Evolutionary conservation across 2,113 vertebrate species (phyloP), one percentile per base, ranked within the genome.

Genomic region (Oreocharis arfaki): DNA sequence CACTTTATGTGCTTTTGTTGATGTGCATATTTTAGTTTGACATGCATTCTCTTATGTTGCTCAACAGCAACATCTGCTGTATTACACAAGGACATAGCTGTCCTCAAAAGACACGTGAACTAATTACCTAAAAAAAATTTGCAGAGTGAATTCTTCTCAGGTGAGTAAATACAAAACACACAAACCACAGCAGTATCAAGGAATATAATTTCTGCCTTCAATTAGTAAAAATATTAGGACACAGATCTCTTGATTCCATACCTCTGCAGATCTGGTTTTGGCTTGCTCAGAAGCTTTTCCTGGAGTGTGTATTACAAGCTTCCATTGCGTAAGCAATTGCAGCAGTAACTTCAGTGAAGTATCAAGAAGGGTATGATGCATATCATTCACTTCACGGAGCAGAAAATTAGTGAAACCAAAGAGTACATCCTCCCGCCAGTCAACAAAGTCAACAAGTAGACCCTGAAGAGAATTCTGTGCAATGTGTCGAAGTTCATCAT

Each of bases 381-480:
- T 99, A 96, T 99, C 99, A 87, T 98, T 99, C 42, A 99, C 99
- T 97, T 99, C 99, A 8, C 99, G 98, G 53, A 99, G 97, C 91
- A 99, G 97, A 96, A 99, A 99, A 98, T 99, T 99, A 37, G 99
- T 99, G 91, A 99, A 99, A 88, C 99, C 99, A 76, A 99, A 99
- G 20, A 99, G 98, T 7, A 99, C 99, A 16, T 99, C 99, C 96
- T 99, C 99, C 80, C 99, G 98, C 99, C 99, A 99, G 96, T 99
- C 99, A 7, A 99, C 98, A 96, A 99, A 99, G 96, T 99, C 99
- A 65, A 99, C 98, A 65, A 99, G 98, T 64, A 99, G 97, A 71
- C 99, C 99, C 97, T 99, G 99, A 85, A 99, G 98, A 91, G 99
- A 99, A 90, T 99, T 99, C 96, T 99, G 99, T 67, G 99, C 99